Conservation (phyloP, 2,797 vertebrate species). For the Myotis daubentonii region DNA sequence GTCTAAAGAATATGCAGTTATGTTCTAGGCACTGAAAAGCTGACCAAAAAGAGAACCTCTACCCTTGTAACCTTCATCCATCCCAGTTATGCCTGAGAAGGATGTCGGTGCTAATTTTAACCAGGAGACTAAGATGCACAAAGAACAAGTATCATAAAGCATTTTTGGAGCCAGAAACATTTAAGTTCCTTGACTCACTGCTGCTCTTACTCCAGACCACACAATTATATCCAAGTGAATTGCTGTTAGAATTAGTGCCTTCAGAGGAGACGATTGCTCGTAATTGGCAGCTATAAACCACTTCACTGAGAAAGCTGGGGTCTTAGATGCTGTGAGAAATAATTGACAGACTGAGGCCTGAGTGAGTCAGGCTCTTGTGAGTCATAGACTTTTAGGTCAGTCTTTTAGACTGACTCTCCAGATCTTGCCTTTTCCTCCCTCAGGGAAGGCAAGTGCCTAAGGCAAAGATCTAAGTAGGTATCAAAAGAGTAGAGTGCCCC, state of each 20-base stretch:
- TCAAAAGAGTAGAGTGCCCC: neutral
- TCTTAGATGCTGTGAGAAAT: slow-evolving; percentile 39
- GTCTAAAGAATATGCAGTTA: neutral
- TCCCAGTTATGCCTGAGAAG: slow-evolving; percentile 52
- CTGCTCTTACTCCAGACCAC: slow-evolving; percentile 65
- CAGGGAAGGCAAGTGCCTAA: neutral
- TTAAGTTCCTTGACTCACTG: slow-evolving; percentile 58
- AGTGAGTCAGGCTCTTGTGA: slow-evolving; percentile 56
- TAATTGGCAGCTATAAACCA: slow-evolving; percentile 61
- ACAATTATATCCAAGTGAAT: slow-evolving; percentile 47
- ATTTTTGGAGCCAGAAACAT: slow-evolving; percentile 58
- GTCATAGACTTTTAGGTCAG: slow-evolving; percentile 36
- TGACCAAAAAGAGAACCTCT: neutral
- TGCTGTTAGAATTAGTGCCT: slow-evolving; percentile 57
- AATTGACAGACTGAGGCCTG: slow-evolving; percentile 11
- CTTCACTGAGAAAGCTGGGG: slow-evolving; percentile 44
- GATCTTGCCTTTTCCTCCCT: neutral
- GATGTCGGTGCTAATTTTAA: slow-evolving; percentile 70
- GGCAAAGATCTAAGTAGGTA: neutral
- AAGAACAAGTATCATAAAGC: slow-evolving; percentile 58
- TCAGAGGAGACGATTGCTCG: slow-evolving; percentile 40
- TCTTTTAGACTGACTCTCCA: slow-evolving; percentile 4
- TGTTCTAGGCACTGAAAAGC: neutral
- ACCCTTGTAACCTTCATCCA: neutral
- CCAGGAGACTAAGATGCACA: slow-evolving; percentile 51